Evolutionary conservation across 2,797 vertebrate species (phyloP), one percentile per base, ranked within the genome.

Genomic region (Acridotheres tristis): DNA sequence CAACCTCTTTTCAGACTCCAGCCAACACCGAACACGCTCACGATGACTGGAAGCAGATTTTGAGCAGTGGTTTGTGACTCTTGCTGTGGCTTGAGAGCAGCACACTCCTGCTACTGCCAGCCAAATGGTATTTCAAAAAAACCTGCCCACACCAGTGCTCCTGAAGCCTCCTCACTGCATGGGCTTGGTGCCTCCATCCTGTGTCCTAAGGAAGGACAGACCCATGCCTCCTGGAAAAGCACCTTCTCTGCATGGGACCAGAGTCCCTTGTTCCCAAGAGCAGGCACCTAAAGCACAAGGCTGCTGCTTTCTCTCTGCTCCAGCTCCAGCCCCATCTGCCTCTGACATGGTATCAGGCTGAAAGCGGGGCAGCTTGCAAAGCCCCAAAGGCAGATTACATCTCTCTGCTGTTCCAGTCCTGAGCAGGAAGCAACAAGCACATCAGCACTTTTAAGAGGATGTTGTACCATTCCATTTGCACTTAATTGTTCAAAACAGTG

Each of bases 221-320:
- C 3, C 0, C 45, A 25, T 38, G 42, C 36, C 26, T 36, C 5
- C 30, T 22, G 13, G 40, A 38, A 47, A 50, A 71, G n/a, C 8
- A 6, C 25, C 38, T 42, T 47, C 79, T 36, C 42, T 23, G 43
- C 32, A 4, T 0, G 1, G 19, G 27, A 34, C 47, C 17, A 4
- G 13, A 9, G 32, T 23, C 12, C 10, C 34, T 34, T 2, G 5
- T 22, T 8, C 34, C 65, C 1, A 1, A 0, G 10, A 51, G 32
- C 55, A 34, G 77, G 58, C 45, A 62, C 21, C 25, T 2, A 5
- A 16, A 53, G 38, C 21, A 87, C 27, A 57, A 69, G 54, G 43
- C 40, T 34, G 78, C 48, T 2, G 5, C 47, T 10, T 43, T 29
- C 69, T 29, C 61, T 42, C 51, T 22, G 82, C 50, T 32, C 50